Conservation (phyloP, 2,888 invertebrate species). For the Emmelina monodactyla region DNA sequence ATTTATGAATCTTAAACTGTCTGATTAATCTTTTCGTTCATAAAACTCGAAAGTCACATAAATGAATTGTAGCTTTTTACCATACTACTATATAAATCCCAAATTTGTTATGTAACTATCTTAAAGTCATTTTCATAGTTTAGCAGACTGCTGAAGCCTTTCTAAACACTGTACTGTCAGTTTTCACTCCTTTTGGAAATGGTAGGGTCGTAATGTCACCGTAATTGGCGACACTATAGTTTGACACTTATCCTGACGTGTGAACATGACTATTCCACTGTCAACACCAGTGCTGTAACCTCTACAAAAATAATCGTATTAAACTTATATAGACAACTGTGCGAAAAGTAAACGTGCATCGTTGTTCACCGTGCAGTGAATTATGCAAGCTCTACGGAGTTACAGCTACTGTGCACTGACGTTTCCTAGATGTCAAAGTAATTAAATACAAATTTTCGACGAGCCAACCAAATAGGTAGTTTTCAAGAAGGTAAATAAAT, state of each 20-base stretch:
- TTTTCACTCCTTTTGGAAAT: too few species aligned
- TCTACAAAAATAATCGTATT: conserved; percentile 7
- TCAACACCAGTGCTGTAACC: conserved; percentile 15
- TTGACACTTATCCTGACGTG: conserved; percentile 35
- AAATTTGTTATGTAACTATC: too few species aligned
- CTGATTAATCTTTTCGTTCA: too few species aligned
- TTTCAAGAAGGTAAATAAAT: too few species aligned
- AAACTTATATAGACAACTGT: too few species aligned
- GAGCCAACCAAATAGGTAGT: background rate
- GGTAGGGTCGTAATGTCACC: conserved; percentile 34
- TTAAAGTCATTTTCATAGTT: too few species aligned
- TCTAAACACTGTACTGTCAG: too few species aligned
- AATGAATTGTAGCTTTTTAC: too few species aligned
- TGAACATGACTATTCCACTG: conserved; percentile 32
- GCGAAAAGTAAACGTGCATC: background rate
- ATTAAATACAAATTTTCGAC: conserved; percentile 35
- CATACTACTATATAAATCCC: too few species aligned
- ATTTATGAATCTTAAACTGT: too few species aligned
- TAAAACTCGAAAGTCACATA: too few species aligned
- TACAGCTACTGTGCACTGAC: conserved; percentile 29
- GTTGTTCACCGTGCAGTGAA: conserved; percentile 7
- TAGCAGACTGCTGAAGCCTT: too few species aligned
- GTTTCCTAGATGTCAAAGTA: conserved; percentile 43
- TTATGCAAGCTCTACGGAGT: conserved; percentile 34
- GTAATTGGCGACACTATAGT: conserved; percentile 42